Base-by-base conservation (phyloP, 64 coral and sea anemone genomes). In the Trachythela sp. region DNA sequence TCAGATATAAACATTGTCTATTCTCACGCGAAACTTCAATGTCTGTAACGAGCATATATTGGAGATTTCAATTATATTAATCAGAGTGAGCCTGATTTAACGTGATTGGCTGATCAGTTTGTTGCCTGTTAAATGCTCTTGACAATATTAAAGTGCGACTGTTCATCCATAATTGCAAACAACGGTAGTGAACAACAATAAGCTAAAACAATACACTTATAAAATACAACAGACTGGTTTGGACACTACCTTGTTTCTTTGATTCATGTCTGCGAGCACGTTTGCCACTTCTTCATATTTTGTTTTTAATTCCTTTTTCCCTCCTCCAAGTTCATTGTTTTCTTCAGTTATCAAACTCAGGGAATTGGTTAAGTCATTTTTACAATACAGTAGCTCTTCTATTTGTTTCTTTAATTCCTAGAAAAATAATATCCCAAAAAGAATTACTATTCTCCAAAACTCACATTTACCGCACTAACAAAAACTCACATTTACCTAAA, bases 391-490 rank as follows among this genome's bases (percentile, higher is more conserved):
- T 27, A 64, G 20, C 17, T 64, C 56, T 64, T 64, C 56, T 27
- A 80, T 30, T 38, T 80, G 75, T 37, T 80, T 80, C 27, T 80
- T 39, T 37, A 80, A 80, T 39, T 80, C 75, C 75, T 80, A 2
- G 37, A 80, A 13, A 80, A 37, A 37, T 68, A 22, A 68, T 68
- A 14, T n/a, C 2, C 15, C 33, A 80, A 30, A 37, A 3, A 35
- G 34, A 36, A 80, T 22, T 34, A 0, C 30, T 37, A 2, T 13
- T 80, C 13, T 17, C 31, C 9, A 9, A 35, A 30, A 35, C 13
- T 36, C 37, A 31, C 24, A 72, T 68, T 68, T 68, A n/a, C 59
- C 30, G 20, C 2, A 22, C 59, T 6, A 22, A 68, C 15, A 68
- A 6, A n/a, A n/a, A n/a, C n/a, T n/a, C n/a, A n/a, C n/a, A n/a